Evolutionary conservation across 2,113 vertebrate genomes (phyloP).

Genomic region (Percina caprodes): DNA sequence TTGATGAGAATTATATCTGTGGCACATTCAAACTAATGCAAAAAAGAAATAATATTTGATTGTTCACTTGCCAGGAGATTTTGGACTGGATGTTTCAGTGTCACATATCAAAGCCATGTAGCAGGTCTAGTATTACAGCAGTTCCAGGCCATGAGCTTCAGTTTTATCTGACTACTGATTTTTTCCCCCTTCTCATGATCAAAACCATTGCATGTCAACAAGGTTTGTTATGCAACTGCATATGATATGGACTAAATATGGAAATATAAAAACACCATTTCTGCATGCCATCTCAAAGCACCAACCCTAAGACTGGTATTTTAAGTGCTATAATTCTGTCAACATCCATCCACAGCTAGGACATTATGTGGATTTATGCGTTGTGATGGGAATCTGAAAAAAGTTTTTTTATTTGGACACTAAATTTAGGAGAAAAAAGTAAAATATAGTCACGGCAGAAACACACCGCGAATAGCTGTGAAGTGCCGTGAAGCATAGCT

Average conservation of each 20-base stretch:
- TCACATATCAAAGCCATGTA: conserved; percentile 82
- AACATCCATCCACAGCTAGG: conserved; percentile 27
- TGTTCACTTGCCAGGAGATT: conserved; percentile 83
- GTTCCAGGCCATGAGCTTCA: conserved; percentile 48
- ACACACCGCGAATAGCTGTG: no score
- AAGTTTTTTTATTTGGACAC: conserved; percentile 21
- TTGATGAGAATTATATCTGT: conserved; percentile 69
- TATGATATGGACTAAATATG: conserved; percentile 47
- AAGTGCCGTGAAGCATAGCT: no score
- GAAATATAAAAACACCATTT: conserved; percentile 19
- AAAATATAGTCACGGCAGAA: background rate
- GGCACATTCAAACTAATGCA: conserved; percentile 75
- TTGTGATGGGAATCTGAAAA: conserved; percentile 19
- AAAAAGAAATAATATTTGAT: conserved; percentile 69
- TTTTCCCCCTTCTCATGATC: conserved; percentile 16
- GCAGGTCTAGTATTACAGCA: conserved; percentile 62
- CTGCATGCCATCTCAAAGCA: conserved; percentile 23
- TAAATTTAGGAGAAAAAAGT: conserved; percentile 41
- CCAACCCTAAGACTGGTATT: conserved; percentile 43
- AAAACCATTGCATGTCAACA: conserved; percentile 45
- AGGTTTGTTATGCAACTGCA: conserved; percentile 33
- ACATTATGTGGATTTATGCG: conserved; percentile 51
- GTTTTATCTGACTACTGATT: conserved; percentile 46
- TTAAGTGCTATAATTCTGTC: conserved; percentile 57
- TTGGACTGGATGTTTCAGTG: conserved; percentile 68